A percentile compares a stretch with the other conserved stretches of the same genome.
Conservation (phyloP, 2,888 invertebrate species). For the Lepidocyrtinus sp. region DNA sequence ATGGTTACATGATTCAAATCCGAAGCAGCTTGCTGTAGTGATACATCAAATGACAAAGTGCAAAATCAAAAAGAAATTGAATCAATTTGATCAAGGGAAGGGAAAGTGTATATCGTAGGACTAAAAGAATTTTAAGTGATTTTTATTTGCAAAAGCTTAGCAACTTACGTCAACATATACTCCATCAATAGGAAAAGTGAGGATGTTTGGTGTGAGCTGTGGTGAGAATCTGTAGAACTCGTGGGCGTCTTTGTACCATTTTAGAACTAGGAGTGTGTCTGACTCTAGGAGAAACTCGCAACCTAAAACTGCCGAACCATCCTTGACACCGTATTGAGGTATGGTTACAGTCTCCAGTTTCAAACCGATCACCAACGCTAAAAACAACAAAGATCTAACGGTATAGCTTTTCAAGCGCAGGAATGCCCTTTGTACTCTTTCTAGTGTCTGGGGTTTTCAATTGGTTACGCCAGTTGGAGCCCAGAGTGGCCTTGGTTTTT, state of each 20-base stretch:
- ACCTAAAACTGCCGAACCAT: slow-evolving; percentile 45
- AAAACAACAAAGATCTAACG: too few species aligned
- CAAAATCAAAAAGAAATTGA: too few species aligned
- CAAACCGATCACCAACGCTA: slow-evolving; percentile 56
- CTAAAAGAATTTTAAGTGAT: too few species aligned
- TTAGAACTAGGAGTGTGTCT: too few species aligned
- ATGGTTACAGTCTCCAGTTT: slow-evolving; percentile 55
- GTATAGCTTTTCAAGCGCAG: too few species aligned
- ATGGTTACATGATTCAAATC: slow-evolving; percentile 60
- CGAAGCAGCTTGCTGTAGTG: slow-evolving; percentile 60
- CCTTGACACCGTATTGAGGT: slow-evolving; percentile 52
- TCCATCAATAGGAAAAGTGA: slow-evolving; percentile 32
- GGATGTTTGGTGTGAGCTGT: slow-evolving; percentile 15
- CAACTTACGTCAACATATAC: slow-evolving; percentile 58
- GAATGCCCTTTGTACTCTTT: too few species aligned
- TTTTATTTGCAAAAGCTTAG: too few species aligned
- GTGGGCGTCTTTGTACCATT: slow-evolving; percentile 52
- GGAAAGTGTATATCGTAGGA: slow-evolving; percentile 51
- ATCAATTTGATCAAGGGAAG: too few species aligned
- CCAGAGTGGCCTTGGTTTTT: too few species aligned
- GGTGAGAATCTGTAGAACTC: slow-evolving; percentile 53
- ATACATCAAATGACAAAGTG: too few species aligned
- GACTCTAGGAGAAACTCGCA: slow-evolving; percentile 52
- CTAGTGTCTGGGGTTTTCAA: too few species aligned
- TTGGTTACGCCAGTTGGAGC: too few species aligned